Conservation (phyloP, 2,888 invertebrate genomes). For the Eupithecia dodoneata region DNA sequence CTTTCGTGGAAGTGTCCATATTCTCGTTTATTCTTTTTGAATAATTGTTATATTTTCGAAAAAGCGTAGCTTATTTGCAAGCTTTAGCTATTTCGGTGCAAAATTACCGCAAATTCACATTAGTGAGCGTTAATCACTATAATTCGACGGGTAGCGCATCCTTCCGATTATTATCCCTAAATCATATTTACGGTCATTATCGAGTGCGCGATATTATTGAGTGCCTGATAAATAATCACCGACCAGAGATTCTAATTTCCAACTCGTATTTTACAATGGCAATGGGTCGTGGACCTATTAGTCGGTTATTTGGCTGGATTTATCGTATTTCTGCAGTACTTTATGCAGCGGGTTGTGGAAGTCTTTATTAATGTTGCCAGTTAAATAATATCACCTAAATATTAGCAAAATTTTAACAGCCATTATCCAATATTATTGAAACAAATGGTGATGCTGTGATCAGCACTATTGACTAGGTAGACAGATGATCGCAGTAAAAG, state of each 20-base stretch:
- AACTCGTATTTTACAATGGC: slow-evolving; percentile 35
- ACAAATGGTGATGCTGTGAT: not conserved
- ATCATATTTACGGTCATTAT: slow-evolving; percentile 53
- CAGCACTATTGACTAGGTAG: not conserved
- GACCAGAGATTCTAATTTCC: slow-evolving; percentile 45
- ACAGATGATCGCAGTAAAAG: not conserved
- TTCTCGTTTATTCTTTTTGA: not conserved
- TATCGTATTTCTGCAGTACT: slow-evolving; percentile 28
- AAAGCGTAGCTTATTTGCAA: not conserved
- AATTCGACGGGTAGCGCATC: slow-evolving; percentile 47
- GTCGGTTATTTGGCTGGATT: slow-evolving; percentile 33
- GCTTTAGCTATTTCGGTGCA: not conserved
- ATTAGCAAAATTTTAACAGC: too few relatives aligned
- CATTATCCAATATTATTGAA: not conserved
- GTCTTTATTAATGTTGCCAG: not conserved
- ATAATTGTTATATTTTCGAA: not conserved
- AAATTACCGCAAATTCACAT: slow-evolving; percentile 31
- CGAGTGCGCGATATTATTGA: slow-evolving; percentile 47
- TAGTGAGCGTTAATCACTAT: slow-evolving; percentile 44
- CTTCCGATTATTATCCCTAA: slow-evolving; percentile 51
- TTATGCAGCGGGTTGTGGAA: not conserved
- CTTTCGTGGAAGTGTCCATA: not conserved
- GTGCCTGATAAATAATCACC: slow-evolving; percentile 46
- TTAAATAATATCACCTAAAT: not conserved
- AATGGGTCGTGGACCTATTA: slow-evolving; percentile 37